Conservation (phyloP, 2,113 vertebrate species). For the Vanacampus margaritifer region DNA sequence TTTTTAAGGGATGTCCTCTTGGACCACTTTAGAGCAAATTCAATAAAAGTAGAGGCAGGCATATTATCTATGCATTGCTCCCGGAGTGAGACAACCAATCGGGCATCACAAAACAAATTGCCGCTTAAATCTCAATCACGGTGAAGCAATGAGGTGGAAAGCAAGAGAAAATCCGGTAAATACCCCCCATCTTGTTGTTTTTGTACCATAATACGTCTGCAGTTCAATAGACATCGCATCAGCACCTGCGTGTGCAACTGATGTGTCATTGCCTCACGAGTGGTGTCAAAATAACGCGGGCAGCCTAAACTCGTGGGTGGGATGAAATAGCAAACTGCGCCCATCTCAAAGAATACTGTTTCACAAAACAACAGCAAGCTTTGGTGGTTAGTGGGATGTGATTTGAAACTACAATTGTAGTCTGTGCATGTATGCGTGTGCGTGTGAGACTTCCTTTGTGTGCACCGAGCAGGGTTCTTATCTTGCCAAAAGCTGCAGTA, state of each 20-base stretch:
- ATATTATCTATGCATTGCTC: slow-evolving; percentile 45
- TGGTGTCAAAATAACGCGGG: slow-evolving; percentile 23
- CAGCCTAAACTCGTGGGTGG: slow-evolving; percentile 5
- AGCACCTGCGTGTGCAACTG: slow-evolving; percentile 31
- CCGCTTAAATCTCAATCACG: slow-evolving; percentile 25
- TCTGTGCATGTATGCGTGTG: neutral
- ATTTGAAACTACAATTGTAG: neutral
- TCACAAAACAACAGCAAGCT: neutral
- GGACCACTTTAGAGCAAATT: slow-evolving; percentile 24
- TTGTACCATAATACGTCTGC: slow-evolving; percentile 44
- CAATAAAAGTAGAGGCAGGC: slow-evolving; percentile 5
- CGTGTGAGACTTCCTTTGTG: neutral
- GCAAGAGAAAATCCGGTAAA: slow-evolving; percentile 34
- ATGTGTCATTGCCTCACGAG: slow-evolving; percentile 43
- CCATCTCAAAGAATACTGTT: neutral
- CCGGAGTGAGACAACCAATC: slow-evolving; percentile 50
- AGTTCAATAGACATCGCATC: slow-evolving; percentile 27
- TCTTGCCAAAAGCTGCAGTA: neutral
- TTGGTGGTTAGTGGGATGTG: neutral
- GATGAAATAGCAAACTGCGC: neutral
- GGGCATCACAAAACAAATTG: slow-evolving; percentile 38
- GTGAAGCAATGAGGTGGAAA: slow-evolving; percentile 32
- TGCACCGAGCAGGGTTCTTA: neutral
- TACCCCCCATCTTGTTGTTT: slow-evolving; percentile 34
- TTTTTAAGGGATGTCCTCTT: slow-evolving; percentile 4